Percentiles rank a stretch among this genome's conserved stretches.
These are phyloP conservation scores for Halichondria panicea DNA, from an alignment of 37 sponge, comb jelly and placozoan genomes.

Conservation along the genomic window DNA sequence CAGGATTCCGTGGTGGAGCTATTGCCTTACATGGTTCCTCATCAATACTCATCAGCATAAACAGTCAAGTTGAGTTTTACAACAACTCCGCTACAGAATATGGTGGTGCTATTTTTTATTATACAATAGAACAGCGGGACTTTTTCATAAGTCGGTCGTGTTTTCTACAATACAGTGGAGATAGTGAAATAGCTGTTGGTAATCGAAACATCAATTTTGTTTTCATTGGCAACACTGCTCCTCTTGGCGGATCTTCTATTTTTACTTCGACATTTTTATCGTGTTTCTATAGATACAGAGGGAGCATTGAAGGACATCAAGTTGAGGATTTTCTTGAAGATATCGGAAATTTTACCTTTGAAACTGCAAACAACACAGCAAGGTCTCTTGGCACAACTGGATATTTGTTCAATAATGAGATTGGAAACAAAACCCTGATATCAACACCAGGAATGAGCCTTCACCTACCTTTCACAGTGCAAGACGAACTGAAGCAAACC, in stretches of 20 bases:
- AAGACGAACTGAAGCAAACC: background rate
- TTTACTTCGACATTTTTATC: slow-evolving; percentile 4
- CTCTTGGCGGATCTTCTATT: background rate
- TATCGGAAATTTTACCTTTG: background rate
- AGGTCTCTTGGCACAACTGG: background rate
- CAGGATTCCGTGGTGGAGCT: slow-evolving; percentile 46
- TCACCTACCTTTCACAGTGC: background rate
- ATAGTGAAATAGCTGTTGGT: background rate
- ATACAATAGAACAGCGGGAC: slow-evolving; percentile 4
- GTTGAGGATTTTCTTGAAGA: background rate
- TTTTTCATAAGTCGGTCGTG: background rate
- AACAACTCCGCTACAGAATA: slow-evolving; percentile 32
- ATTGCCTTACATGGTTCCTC: slow-evolving; percentile 46
- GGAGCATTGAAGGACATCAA: background rate
- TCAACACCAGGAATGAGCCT: background rate
- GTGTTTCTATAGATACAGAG: background rate
- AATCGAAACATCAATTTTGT: background rate
- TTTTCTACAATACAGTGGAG: background rate
- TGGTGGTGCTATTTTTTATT: slow-evolving; percentile 60
- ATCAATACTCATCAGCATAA: background rate
- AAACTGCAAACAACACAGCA: background rate
- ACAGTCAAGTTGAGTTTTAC: slow-evolving; percentile 1
- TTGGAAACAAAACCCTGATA: background rate
- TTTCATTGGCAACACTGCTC: background rate
- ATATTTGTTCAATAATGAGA: background rate